Conservation (phyloP, 2,797 vertebrate species). For the Melopsittacus undulatus region DNA sequence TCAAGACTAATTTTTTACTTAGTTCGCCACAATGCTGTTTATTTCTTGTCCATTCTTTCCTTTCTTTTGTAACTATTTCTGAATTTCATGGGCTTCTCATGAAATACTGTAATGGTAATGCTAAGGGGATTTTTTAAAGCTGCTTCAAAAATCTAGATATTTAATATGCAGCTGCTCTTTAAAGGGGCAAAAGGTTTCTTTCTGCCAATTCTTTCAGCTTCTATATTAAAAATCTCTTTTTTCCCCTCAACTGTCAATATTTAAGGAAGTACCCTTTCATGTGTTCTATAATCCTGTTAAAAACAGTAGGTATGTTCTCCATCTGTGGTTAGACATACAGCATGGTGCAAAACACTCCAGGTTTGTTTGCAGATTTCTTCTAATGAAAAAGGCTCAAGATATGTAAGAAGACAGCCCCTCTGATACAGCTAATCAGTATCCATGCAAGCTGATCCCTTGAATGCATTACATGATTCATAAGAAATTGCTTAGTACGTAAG, state of each 20-base stretch:
- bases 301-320: conserved; percentile 17
- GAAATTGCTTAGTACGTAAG: conserved; percentile 45
- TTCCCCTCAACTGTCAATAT: background rate
- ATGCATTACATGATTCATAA: conserved; percentile 23
- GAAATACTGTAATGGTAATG: conserved; percentile 19
- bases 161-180: conserved; percentile 54
- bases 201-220: conserved; percentile 1
- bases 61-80: background rate
- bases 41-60: background rate
- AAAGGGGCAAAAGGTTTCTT: conserved; percentile 44
- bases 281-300: conserved; percentile 26
- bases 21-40: background rate
- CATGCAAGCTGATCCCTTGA: conserved; percentile 48
- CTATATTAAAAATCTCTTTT: background rate
- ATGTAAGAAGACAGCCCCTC: conserved; percentile 47
- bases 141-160: background rate
- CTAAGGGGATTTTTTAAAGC: conserved; percentile 13
- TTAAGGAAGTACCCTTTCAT: conserved; percentile 7
- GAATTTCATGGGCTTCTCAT: background rate
- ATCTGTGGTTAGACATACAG: background rate
- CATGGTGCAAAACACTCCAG: conserved; percentile 2
- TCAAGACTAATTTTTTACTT: conserved; percentile 11
- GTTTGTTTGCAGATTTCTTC: conserved; percentile 60
- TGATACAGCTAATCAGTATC: conserved; percentile 55
- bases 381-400: conserved; percentile 56